Percentiles rank a stretch among this genome's conserved stretches.
These are phyloP conservation scores for Darevskia mixta DNA, from an alignment of 2,797 vertebrate genomes.

Conservation along the genomic window DNA sequence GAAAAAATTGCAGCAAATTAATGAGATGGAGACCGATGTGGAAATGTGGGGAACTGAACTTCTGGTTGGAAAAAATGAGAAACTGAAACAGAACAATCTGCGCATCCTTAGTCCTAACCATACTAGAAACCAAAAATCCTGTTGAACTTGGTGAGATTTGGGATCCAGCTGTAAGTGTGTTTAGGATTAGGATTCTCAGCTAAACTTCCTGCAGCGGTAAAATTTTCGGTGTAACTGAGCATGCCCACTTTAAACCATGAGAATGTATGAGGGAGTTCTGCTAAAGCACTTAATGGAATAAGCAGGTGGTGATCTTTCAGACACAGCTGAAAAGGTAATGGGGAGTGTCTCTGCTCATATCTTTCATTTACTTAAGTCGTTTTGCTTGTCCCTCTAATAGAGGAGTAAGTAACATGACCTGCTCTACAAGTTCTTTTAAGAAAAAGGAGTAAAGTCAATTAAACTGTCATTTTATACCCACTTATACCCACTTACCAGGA, in stretches of 20 bases:
- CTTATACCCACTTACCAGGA: neutral
- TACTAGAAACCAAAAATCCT: too few species aligned
- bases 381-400: neutral
- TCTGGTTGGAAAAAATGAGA: too few species aligned
- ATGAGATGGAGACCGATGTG: too few species aligned
- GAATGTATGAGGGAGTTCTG: neutral
- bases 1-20: too few species aligned
- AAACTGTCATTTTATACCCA: neutral
- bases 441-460: slow-evolving; percentile 53
- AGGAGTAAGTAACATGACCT: neutral
- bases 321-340: neutral
- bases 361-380: neutral
- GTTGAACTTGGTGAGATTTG: neutral
- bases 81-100: too few species aligned
- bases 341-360: neutral
- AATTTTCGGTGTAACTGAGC: neutral
- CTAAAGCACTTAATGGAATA: neutral
- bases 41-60: too few species aligned
- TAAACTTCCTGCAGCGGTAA: neutral
- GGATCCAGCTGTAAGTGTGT: neutral
- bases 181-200: neutral
- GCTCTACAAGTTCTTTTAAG: slow-evolving; percentile 50
- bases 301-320: neutral
- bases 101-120: too few species aligned
- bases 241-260: neutral